A percentile compares a stretch with the other conserved stretches of the same genome.
phyloP scores from a whole-genome alignment of 2,888 invertebrate genomes.

The Patella pellucida region DNA sequence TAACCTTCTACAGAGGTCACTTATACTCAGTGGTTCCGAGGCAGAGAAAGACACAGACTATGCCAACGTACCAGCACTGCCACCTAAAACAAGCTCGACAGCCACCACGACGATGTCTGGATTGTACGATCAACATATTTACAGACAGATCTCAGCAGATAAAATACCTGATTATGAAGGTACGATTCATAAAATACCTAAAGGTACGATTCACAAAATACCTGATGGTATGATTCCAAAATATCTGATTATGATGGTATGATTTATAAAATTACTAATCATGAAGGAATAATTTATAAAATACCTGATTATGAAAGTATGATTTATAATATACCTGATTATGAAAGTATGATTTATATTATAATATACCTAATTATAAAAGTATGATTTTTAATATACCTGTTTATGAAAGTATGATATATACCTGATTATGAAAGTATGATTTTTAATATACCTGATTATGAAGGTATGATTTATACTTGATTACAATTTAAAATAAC shows the following conservation, averaged over 20 bases:
- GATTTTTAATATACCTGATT: slow-evolving; percentile 26
- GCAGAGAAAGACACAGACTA: slow-evolving; percentile 64
- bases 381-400: no score
- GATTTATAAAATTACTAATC: no score
- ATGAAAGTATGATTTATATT: no score
- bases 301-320: no score
- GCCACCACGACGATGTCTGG: slow-evolving; percentile 16
- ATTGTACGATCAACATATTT: slow-evolving; percentile 14
- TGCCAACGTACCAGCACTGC: slow-evolving; percentile 56
- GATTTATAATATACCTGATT: no score
- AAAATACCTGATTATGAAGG: slow-evolving; percentile 40
- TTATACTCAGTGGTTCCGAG: slow-evolving; percentile 24
- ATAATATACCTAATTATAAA: no score
- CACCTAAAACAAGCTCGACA: slow-evolving; percentile 9
- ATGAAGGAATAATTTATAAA: no score
- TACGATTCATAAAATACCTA: slow-evolving; percentile 15
- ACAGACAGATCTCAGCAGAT: slow-evolving; percentile 9
- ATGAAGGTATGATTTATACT: slow-evolving; percentile 39
- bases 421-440: no score
- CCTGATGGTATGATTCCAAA: no score
- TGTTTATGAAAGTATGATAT: no score
- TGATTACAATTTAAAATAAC: not conserved
- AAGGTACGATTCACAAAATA: not conserved
- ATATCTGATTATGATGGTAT: no score
- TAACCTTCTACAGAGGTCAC: slow-evolving; percentile 44